Evolutionary conservation across 2,797 vertebrate species (phyloP), one percentile per base, ranked within the genome.

Genomic region (Rhynchotus rufescens): DNA sequence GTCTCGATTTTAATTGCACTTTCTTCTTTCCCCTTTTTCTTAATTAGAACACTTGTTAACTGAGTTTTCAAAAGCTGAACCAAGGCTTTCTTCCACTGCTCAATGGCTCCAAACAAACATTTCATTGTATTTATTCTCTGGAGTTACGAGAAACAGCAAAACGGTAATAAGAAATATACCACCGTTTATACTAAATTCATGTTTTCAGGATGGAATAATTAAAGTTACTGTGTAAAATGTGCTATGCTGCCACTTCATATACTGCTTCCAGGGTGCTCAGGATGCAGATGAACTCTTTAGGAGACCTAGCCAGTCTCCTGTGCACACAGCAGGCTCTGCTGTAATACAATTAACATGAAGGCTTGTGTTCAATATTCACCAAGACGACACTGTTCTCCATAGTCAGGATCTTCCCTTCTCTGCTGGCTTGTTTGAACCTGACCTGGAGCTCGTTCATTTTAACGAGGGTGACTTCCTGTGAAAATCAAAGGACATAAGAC

Each of bases 81-180:
- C 59, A 84, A 84, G 84, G 78, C 30, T 73, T 76, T 67, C 61
- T 78, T 60, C 36, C 5, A 82, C 34, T 25, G 80, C 51, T 75
- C 78, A 92, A 19, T 80, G 86, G 73, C 74, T 88, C 71, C 45
- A 86, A 91, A 90, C 57, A 90, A 92, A 92, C 74, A 89, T 92
- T 92, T 90, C 25, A 36, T 40, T 80, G 26, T 74, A 20, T 86
- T 93, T 94, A 80, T 61, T 68, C 51, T 59, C 42, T 12, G 6
- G 17, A 86, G 42, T 80, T 80, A 88, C 5, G 26, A 84, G 86
- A 96, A 89, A 89, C 67, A 93, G 71, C 49, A 93, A 71, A 90
- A 90, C 5, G 62, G 69, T 28, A 90, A 49, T 81, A 84, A 86
- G 82, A 94, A 90, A 72, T 84, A 66, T 6, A 57, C 64, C 57